Evolutionary conservation across 2,888 invertebrate species (phyloP), one percentile per base, ranked within the genome.

Genomic region (Athripsodes cinereus): DNA sequence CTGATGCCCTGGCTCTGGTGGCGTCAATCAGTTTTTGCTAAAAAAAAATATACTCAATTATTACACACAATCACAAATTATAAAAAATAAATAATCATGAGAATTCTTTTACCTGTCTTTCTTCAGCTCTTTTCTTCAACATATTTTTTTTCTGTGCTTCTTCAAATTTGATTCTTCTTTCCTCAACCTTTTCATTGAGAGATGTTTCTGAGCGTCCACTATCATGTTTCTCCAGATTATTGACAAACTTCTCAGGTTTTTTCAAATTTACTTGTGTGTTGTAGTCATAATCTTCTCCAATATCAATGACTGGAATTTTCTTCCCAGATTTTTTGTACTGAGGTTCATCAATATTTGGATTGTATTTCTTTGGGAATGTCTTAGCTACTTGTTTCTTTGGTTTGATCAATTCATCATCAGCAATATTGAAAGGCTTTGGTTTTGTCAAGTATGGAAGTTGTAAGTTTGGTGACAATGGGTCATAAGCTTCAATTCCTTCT

Each of bases 291-390:
- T 70, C 62, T 70, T 76, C 63, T 68, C 74, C 51, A 35, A 53
- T 68, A 69, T 78, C 65, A 67, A 69, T 66, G 31, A 72, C 67
- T 20, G 76, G 74, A 63, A 77, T 74, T 78, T 53, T 66, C 72
- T 74, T 58, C 79, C 80, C 16, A 75, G 69, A 67, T 69, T 75
- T 68, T 60, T 66, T 69, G 11, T 65, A 64, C 40, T 69, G 62
- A 18, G 46, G 71, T 20, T 66, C 65, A 60, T 76, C 78, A 55
- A 80, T 75, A 20, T 74, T 74, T 50, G 75, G 73, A 60, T 73
- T 69, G 68, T 75, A 83, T 67, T 84, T 84, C 67, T 84, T 84
- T 0, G 84, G 84, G 65, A 79, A 82, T 21, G 75, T 66, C 59
- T 77, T 77, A 19, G 82, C 83, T 2, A 82, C 82, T 20, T 70